A percentile compares a stretch with the other conserved stretches of the same genome.
Conservation (phyloP, 2,797 vertebrate genomes). For the Pangasius djambal region DNA sequence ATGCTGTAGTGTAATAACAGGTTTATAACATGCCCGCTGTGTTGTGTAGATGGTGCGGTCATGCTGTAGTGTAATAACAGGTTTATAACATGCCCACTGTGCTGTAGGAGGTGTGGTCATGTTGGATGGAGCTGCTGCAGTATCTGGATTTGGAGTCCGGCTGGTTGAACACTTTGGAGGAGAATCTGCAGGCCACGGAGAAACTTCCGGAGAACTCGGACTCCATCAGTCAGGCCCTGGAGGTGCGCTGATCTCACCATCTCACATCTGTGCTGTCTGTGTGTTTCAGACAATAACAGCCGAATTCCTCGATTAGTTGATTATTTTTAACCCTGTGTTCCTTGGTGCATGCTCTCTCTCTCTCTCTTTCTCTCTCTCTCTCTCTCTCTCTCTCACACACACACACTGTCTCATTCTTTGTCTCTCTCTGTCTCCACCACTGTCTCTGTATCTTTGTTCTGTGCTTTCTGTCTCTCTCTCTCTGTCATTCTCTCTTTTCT, state of each 20-base stretch:
- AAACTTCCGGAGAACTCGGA: conserved; percentile 82
- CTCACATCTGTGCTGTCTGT: background rate
- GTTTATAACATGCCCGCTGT: no score
- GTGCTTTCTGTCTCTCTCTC: no score
- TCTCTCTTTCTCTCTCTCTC: background rate
- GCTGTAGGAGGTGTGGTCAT: conserved; percentile 95
- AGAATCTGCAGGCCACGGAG: conserved; percentile 81
- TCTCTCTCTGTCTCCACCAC: no score
- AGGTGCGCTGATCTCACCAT: conserved; percentile 74
- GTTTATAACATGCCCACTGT: background rate
- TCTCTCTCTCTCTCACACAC: background rate
- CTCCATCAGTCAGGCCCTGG: conserved; percentile 82
- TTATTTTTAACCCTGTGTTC: background rate
- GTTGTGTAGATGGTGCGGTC: background rate
- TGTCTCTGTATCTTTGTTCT: no score
- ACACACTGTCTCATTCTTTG: background rate
- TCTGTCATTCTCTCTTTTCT: background rate
- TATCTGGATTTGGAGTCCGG: conserved; percentile 90
- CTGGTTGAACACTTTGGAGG: conserved; percentile 89
- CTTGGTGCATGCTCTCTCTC: background rate
- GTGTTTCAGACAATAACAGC: background rate
- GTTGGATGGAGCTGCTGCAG: conserved; percentile 96
- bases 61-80: background rate
- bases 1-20: background rate
- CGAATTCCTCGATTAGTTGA: background rate